A percentile compares a stretch with the other conserved stretches of the same genome.
phyloP scores from a whole-genome alignment of 2,797 vertebrate genomes.

The Thripadectes ignobilis region DNA sequence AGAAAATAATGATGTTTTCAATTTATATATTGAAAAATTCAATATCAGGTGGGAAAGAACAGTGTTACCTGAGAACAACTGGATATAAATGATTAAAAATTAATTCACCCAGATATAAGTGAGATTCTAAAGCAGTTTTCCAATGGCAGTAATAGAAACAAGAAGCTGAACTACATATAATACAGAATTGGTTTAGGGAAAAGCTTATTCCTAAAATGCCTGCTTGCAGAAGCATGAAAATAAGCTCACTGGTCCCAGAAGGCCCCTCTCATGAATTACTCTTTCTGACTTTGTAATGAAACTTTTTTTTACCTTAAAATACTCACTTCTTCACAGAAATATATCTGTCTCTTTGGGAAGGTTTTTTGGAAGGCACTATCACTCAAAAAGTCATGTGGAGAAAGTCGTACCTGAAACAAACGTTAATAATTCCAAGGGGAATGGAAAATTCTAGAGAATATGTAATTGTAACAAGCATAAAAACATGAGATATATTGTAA shows the following conservation, averaged over 20 bases:
- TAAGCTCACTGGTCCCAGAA: background rate
- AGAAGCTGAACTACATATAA: background rate
- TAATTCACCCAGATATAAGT: background rate
- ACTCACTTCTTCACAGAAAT: background rate
- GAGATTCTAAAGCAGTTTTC: background rate
- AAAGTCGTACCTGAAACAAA: background rate
- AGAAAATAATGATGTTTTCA: background rate
- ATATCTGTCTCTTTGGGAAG: background rate
- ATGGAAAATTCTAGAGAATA: background rate
- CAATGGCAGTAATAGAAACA: background rate
- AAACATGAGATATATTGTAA: background rate
- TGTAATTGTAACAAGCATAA: background rate
- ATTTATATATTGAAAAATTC: background rate
- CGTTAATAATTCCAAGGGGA: background rate
- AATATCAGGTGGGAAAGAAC: background rate
- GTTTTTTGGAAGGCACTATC: background rate
- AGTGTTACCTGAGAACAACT: background rate
- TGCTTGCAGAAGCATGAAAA: background rate
- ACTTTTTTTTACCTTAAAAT: background rate
- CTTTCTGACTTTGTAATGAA: background rate
- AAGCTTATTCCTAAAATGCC: background rate
- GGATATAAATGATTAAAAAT: background rate
- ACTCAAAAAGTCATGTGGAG: background rate
- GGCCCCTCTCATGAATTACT: background rate
- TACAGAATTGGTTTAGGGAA: background rate